These are phyloP conservation scores for Acrossocheilus fasciatus DNA, from an alignment of 2,797 vertebrate species.

Conservation along the genomic window DNA sequence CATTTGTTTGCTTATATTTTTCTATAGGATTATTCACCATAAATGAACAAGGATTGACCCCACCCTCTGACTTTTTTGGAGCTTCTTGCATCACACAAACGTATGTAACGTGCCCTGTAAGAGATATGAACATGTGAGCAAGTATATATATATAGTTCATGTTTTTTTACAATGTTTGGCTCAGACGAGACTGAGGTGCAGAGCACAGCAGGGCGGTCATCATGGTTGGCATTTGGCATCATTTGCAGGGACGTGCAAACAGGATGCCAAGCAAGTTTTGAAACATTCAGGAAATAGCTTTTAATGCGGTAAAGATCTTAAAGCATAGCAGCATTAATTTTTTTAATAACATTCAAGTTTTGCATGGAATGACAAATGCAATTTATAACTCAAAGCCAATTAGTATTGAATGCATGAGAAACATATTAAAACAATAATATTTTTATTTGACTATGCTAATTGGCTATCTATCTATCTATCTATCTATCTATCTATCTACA, in stretches of 20 bases:
- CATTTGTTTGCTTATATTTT: not conserved
- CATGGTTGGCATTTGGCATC: slow-evolving; percentile 16
- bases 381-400: not conserved
- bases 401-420: not conserved
- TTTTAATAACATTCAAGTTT: slow-evolving; percentile 1
- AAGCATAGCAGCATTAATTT: not conserved
- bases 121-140: not conserved
- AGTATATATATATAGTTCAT: slow-evolving; percentile 39
- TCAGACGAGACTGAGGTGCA: slow-evolving; percentile 11
- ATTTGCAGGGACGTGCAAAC: slow-evolving; percentile 20
- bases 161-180: slow-evolving; percentile 20
- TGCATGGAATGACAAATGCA: slow-evolving; percentile 12
- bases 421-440: too few species aligned
- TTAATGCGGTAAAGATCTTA: slow-evolving; percentile 25
- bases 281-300: slow-evolving; percentile 28
- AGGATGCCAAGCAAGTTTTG: slow-evolving; percentile 23
- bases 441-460: too few species aligned
- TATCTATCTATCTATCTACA: too few species aligned
- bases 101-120: not conserved
- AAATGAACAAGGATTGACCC: not conserved
- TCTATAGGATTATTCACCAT: not conserved
- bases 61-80: not conserved
- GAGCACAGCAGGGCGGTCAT: not conserved
- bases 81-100: not conserved
- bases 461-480: too few species aligned